Evolutionary conservation across 2,113 vertebrate genomes (phyloP), one percentile per base, ranked within the genome.

Genomic region (Semicossyphus pulcher): DNA sequence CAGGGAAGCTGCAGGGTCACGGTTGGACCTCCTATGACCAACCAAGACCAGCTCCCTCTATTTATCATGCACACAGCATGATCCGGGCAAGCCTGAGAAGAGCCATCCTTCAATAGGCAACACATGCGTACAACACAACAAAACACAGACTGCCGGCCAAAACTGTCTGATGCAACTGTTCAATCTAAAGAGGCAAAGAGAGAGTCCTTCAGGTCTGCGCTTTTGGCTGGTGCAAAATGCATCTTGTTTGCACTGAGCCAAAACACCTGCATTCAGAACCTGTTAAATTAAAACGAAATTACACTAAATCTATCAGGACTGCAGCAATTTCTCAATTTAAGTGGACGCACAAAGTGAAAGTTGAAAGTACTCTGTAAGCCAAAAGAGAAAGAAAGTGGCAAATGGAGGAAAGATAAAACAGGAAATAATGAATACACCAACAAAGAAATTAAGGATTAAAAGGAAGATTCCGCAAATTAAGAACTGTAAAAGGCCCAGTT

Each of bases 41-140:
- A 80, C 63, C 26, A 72, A 66, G 45, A 80, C 72, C 72, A 72
- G 72, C 84, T 66, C 68, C 29, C 56, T 64, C 87, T 72, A 93
- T 94, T 90, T 76, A 93, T 93, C 92, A 93, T 85, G 32, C 10
- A 16, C 89, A 49, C 93, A 92, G 93, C 88, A 10, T 89, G 92
- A 84, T 85, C 34, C 23, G 36, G 76, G 83, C 71, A 84, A 71
- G 74, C 52, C 45, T 86, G 85, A 88, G 69, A 84, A 81, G 83
- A 87, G 80, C 69, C 89, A 92, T 93, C 85, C 70, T 92, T 93
- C 90, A 93, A 78, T 37, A 48, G 78, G 85, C 76, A 75, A 45
- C 67, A 71, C 62, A 36, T 49, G 20, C 39, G 32, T n/a, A 52
- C 54, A 60, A 59, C 70, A 81, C 58, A 83, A 69, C 79, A 78